Evolutionary conservation across 2,113 vertebrate species (phyloP), one percentile per base, ranked within the genome.

Genomic region (Lepisosteus osseus): DNA sequence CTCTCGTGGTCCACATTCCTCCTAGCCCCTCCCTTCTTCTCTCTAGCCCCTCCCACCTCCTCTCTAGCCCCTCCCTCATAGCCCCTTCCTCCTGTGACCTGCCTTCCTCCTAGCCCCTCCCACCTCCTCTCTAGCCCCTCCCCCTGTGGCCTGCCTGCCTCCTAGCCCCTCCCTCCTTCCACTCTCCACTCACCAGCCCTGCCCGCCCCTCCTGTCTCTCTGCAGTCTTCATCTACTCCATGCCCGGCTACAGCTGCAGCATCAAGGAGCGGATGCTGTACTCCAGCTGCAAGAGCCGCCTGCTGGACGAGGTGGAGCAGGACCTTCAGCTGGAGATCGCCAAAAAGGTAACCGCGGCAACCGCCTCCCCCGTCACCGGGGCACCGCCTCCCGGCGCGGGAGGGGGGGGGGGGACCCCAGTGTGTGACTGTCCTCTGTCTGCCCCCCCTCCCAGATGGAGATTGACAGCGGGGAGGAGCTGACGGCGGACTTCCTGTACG

Each of bases 261-360:
- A 97, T 99, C 84, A 98, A 95, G 76, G 97, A 99, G 72, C 92
- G 96, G 70, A 99, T 99, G 97, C 86, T 99, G 43, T 99, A 99
- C 81, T 99, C 97, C 75, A 99, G 97, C 92, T 99, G 97, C 87
- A 99, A 99, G 92, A 97, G 96, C 87, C 90, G 94, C 41, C 90
- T 99, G 77, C 90, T 99, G 7, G 95, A 98, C 73, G 95, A 97
- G 0, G 95, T 94, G 74, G 97, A 99, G 85, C 94, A 93, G 86
- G 95, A 96, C 67, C 98, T 95, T 70, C 93, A 92, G 69, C 88
- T 99, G 84, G 94, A 98, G 83, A 93, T 99, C 77, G 87, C 88
- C 76, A 99, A 98, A 88, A 99, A 99, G 95, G 97, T 99, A 51
- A 5, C 47, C 47, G 12, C 3, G 55, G 47, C 29, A 40, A 5